phyloP scores from a whole-genome alignment of 2,113 vertebrate species.

The Irena cyanogastra region DNA sequence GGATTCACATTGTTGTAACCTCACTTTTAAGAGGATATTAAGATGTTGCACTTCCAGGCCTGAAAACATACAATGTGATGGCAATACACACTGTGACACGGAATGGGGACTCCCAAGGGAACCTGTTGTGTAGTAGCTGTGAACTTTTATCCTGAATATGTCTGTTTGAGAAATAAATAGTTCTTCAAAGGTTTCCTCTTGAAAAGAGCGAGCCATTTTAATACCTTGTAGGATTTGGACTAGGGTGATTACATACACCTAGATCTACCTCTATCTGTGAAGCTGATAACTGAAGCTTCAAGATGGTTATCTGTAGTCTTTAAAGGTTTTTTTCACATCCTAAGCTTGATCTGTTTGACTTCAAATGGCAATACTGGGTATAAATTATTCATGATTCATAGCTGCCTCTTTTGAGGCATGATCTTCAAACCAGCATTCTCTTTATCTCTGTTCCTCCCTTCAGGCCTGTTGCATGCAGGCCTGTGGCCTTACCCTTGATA shows the following conservation, averaged over 20 bases:
- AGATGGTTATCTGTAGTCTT: neutral
- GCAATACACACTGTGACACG: neutral
- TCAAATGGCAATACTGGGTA: neutral
- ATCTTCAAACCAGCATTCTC: neutral
- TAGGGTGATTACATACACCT: neutral
- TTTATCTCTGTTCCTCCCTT: neutral
- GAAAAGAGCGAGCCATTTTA: neutral
- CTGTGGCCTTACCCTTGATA: neutral
- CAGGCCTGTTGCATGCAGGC: neutral
- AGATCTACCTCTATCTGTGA: neutral
- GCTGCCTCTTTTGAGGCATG: neutral
- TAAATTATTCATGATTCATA: conserved; percentile 23
- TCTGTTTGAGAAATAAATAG: neutral
- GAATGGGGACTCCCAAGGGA: neutral
- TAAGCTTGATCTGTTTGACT: neutral
- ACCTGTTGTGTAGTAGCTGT: neutral
- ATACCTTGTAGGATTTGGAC: neutral
- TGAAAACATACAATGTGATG: neutral
- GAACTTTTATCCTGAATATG: neutral
- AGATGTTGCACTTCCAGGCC: neutral
- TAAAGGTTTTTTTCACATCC: neutral
- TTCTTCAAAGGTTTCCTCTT: neutral
- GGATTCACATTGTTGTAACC: neutral
- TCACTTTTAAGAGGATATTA: neutral
- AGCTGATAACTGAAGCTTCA: neutral